These are phyloP conservation scores for Synergus umbraculus DNA, from an alignment of 2,888 invertebrate species.

Conservation along the genomic window DNA sequence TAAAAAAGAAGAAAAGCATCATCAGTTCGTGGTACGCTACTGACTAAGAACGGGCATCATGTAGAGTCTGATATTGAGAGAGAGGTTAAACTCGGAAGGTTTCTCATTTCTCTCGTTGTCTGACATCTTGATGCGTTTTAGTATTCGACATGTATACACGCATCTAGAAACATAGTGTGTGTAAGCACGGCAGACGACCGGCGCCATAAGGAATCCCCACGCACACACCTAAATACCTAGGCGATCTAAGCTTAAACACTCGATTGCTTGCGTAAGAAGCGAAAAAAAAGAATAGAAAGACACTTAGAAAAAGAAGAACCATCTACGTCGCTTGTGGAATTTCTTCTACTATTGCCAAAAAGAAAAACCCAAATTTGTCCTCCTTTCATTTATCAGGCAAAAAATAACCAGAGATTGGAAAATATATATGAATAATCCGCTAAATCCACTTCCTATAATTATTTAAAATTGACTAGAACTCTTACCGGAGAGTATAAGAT, in stretches of 20 bases:
- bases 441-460: too few relatives aligned
- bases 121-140: not conserved
- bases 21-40: constrained; percentile 34
- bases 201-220: constrained; percentile 69
- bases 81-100: constrained; percentile 28
- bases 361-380: not conserved
- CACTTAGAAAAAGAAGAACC: not conserved
- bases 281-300: not conserved
- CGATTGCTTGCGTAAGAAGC: constrained; percentile 52
- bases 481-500: too few relatives aligned
- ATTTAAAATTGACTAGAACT: too few relatives aligned
- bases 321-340: not conserved
- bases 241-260: constrained; percentile 52
- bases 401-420: too few relatives aligned
- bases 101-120: constrained; percentile 34
- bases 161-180: constrained; percentile 39
- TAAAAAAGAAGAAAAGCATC: not conserved
- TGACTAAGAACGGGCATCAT: not conserved
- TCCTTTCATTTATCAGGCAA: not conserved
- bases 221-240: constrained; percentile 55
- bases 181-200: constrained; percentile 63
- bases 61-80: constrained; percentile 19
- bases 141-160: constrained; percentile 5
- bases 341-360: not conserved
- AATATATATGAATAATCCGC: too few relatives aligned